Conservation (phyloP, 2,113 vertebrate genomes). For the Microtus oregoni region DNA sequence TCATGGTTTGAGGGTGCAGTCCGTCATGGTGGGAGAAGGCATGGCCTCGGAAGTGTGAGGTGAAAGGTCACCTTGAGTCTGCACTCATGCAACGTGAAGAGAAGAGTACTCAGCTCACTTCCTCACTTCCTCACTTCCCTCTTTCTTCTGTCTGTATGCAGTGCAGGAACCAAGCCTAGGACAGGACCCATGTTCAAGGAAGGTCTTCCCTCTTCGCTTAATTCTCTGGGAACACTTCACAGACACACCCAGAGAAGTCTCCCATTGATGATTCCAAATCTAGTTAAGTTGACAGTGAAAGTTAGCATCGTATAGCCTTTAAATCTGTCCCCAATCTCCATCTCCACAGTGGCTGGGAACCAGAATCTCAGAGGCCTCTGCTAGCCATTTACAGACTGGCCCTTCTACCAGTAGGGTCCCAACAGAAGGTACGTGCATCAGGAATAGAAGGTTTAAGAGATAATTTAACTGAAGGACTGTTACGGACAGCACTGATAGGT, state of each 20-base stretch:
- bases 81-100: background rate
- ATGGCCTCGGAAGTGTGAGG: background rate
- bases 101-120: background rate
- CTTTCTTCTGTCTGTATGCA: background rate
- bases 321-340: background rate
- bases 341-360: conserved; percentile 8
- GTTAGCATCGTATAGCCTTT: background rate
- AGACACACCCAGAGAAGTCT: background rate
- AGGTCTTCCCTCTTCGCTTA: too few relatives aligned
- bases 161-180: background rate
- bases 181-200: too few relatives aligned
- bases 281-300: background rate
- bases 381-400: background rate
- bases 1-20: background rate
- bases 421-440: background rate
- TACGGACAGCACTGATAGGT: background rate
- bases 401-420: background rate
- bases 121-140: background rate
- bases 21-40: background rate
- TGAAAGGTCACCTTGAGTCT: background rate
- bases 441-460: background rate
- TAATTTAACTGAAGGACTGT: background rate
- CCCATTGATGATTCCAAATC: background rate
- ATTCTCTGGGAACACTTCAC: background rate
- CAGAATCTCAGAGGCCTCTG: background rate